A percentile compares a stretch with the other conserved stretches of the same genome.
phyloP scores from a whole-genome alignment of 1,140 invertebrate species.

The Diachasmimorpha longicaudata region DNA sequence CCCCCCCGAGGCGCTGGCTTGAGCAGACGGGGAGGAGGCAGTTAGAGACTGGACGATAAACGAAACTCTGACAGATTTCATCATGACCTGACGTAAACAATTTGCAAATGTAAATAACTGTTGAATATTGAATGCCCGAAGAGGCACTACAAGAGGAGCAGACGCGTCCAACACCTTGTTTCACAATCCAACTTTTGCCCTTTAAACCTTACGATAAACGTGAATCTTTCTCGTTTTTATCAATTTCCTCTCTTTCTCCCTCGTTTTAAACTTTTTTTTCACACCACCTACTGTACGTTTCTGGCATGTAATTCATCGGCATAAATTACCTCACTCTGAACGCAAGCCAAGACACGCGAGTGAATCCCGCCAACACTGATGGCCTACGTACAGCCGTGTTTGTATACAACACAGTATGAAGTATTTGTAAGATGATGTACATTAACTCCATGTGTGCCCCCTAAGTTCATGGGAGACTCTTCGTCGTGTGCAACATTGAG shows the following conservation, averaged over 20 bases:
- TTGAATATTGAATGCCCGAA: slow-evolving; percentile 52
- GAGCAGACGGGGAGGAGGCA: slow-evolving; percentile 16
- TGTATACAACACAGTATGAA: not conserved
- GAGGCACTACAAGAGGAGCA: slow-evolving; percentile 1
- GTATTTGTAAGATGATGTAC: not conserved
- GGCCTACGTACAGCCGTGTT: not conserved
- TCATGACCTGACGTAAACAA: slow-evolving; percentile 60
- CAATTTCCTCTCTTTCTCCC: not conserved
- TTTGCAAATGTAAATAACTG: slow-evolving; percentile 62
- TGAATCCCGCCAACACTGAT: not conserved
- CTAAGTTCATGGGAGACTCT: slow-evolving; percentile 19
- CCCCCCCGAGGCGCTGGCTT: not conserved
- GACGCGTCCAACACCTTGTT: slow-evolving; percentile 31
- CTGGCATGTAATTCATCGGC: slow-evolving; percentile 21
- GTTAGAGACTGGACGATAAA: slow-evolving; percentile 40
- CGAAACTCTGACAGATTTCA: slow-evolving; percentile 59
- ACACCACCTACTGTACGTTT: slow-evolving; percentile 22
- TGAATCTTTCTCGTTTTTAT: not conserved
- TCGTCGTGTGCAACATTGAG: not conserved
- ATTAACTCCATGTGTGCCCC: not conserved
- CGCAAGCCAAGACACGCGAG: not conserved
- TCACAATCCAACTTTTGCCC: slow-evolving; percentile 3
- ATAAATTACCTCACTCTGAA: slow-evolving; percentile 15
- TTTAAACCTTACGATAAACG: slow-evolving; percentile 19
- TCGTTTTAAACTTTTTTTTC: slow-evolving; percentile 15